Conservation (phyloP, 2,888 invertebrate genomes). For the Dascillus cervinus region DNA sequence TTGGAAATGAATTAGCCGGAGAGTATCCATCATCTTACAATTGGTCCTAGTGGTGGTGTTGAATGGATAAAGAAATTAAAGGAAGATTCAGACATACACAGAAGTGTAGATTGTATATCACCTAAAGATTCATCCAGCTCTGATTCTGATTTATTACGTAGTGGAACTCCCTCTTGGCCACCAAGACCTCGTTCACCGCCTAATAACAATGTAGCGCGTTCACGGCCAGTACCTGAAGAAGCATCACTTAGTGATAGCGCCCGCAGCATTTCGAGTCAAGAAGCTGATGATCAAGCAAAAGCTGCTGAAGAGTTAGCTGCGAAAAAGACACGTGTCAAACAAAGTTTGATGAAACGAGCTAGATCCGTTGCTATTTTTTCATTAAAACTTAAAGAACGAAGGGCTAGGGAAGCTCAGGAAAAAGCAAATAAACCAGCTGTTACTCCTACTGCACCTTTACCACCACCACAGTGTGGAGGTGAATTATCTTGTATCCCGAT, state of each 20-base stretch:
- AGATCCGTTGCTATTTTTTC: slow-evolving; percentile 82
- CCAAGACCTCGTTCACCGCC: slow-evolving; percentile 36
- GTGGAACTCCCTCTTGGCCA: slow-evolving; percentile 39
- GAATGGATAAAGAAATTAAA: slow-evolving; percentile 61
- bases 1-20: slow-evolving; percentile 12
- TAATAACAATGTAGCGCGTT: slow-evolving; percentile 16
- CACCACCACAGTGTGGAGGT: slow-evolving; percentile 64
- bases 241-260: slow-evolving; percentile 48
- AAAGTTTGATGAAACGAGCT: slow-evolving; percentile 74
- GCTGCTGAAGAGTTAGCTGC: slow-evolving; percentile 56
- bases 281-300: slow-evolving; percentile 43
- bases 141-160: slow-evolving; percentile 50
- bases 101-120: slow-evolving; percentile 75
- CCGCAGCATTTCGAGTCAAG: slow-evolving; percentile 50
- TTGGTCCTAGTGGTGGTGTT: slow-evolving; percentile 55
- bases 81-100: slow-evolving; percentile 51
- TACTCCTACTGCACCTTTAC: slow-evolving; percentile 36
- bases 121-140: slow-evolving; percentile 54
- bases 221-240: slow-evolving; percentile 37
- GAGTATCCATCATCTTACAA: slow-evolving; percentile 49
- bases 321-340: slow-evolving; percentile 59
- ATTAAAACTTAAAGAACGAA: slow-evolving; percentile 66
- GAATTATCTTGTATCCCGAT: slow-evolving; percentile 80
- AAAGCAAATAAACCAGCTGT: slow-evolving; percentile 49
- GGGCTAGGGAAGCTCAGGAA: slow-evolving; percentile 70